Evolutionary conservation across 2,113 vertebrate genomes (phyloP), one percentile per base, ranked within the genome.

Genomic region (Phoenicopterus ruber): DNA sequence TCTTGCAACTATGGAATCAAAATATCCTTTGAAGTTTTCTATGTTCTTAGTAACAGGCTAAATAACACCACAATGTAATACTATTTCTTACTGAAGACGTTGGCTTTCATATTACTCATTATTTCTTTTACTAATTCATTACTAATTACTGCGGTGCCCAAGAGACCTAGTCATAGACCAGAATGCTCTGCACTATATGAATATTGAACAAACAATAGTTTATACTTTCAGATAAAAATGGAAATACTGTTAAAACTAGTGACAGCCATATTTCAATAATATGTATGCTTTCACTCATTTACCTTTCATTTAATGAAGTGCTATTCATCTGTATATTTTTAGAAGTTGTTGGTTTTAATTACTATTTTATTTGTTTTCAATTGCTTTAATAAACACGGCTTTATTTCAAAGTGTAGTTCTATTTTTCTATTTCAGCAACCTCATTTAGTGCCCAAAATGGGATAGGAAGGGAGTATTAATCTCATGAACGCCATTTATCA

Each of bases 21-120:
- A 91, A 69, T 40, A 82, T 50, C 36, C 54, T 95, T 96, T 91
- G 90, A 96, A 85, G 78, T 72, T 96, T 93, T 76, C 50, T 59
- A 11, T 79, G 28, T 80, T 91, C 49, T 82, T 91, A 65, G 49
- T 65, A 94, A 93, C 44, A 79, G 42, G 21, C 40, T 82, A 84
- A 89, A 89, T 77, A 90, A 82, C 70, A n/a, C 54, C 79, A 85
- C 0, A 0, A 54, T 49, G 26, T 36, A 67, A 78, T 84, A 32
- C 8, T 82, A 3, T 90, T 88, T 94, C 49, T 78, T 40, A 44
- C 19, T 95, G 69, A 87, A 93, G 69, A 32, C 0, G 5, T 20
- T 72, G 55, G 9, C 10, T 93, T 85, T 46, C 38, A 85, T 4
- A 8, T 76, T 71, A 47, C 11, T 58, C 61, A 78, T 82, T 63